Evolutionary conservation across 2,113 vertebrate genomes (phyloP).

Genomic region (Addax nasomaculatus): DNA sequence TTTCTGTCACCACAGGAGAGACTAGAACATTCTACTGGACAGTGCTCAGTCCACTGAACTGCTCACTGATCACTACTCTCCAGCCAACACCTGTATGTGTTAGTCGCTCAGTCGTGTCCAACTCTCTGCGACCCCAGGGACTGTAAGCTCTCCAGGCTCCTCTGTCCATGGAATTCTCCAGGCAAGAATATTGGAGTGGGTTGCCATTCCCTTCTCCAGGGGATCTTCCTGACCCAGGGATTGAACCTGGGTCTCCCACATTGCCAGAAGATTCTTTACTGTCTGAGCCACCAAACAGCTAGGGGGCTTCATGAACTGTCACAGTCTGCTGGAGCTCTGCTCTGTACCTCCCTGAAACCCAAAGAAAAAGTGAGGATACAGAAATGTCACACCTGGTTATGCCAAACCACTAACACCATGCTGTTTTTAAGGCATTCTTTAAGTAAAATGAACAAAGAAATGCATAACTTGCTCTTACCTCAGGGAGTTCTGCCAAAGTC

Average conservation of each 20-base stretch:
- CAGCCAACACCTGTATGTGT: not conserved
- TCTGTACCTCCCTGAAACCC: not conserved
- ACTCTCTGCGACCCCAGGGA: not conserved
- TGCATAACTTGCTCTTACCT: not conserved
- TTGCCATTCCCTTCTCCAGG: not conserved
- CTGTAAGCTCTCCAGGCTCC: not conserved
- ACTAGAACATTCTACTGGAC: not conserved
- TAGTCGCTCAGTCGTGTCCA: not conserved
- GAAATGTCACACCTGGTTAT: not conserved
- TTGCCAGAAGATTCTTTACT: not conserved
- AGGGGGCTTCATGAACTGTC: too few relatives aligned
- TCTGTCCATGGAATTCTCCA: not conserved
- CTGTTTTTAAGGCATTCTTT: not conserved
- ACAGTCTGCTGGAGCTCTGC: rapidly evolving
- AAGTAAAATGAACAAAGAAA: not conserved
- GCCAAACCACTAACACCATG: not conserved
- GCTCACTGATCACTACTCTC: not conserved
- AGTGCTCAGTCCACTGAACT: rapidly evolving
- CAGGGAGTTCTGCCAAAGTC: not conserved
- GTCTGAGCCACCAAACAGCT: not conserved
- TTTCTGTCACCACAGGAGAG: not conserved
- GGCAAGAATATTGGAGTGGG: not conserved
- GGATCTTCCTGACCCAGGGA: not conserved
- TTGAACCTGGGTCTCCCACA: not conserved
- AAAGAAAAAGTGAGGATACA: not conserved